phyloP scores from a whole-genome alignment of 2,888 invertebrate species.

The Ferdinandea cuprea region DNA sequence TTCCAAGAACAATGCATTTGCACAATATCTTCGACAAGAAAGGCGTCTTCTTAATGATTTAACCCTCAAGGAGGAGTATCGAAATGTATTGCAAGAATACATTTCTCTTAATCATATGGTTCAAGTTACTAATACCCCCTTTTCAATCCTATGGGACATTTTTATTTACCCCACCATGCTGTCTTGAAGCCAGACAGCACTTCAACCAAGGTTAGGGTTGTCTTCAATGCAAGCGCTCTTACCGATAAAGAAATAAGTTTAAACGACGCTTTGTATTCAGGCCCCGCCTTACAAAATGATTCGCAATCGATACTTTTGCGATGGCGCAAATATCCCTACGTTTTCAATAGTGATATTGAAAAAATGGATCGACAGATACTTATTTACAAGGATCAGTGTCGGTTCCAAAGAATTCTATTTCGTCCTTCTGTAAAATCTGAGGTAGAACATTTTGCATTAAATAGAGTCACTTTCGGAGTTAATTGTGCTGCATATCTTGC shows the following conservation, averaged over 20 bases:
- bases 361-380: slow-evolving; percentile 77
- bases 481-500: too few species aligned
- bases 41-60: not conserved
- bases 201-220: too few species aligned
- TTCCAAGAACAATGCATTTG: too few species aligned
- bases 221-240: slow-evolving; percentile 57
- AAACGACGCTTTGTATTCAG: too few species aligned
- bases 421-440: slow-evolving; percentile 39
- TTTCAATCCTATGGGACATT: too few species aligned
- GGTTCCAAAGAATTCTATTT: slow-evolving; percentile 75
- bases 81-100: slow-evolving; percentile 8
- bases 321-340: slow-evolving; percentile 48
- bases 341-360: slow-evolving; percentile 76
- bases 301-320: slow-evolving; percentile 43
- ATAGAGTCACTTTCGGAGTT: too few species aligned
- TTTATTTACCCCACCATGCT: too few species aligned
- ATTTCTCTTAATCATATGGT: slow-evolving; percentile 4
- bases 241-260: not conserved
- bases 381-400: slow-evolving; percentile 54
- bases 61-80: slow-evolving; percentile 12
- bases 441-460: too few species aligned
- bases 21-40: slow-evolving; percentile 13
- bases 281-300: slow-evolving; percentile 75
- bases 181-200: too few species aligned
- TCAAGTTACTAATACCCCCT: too few species aligned